Base-by-base conservation (phyloP, 2,888 invertebrate genomes). In the Dugesia japonica region DNA sequence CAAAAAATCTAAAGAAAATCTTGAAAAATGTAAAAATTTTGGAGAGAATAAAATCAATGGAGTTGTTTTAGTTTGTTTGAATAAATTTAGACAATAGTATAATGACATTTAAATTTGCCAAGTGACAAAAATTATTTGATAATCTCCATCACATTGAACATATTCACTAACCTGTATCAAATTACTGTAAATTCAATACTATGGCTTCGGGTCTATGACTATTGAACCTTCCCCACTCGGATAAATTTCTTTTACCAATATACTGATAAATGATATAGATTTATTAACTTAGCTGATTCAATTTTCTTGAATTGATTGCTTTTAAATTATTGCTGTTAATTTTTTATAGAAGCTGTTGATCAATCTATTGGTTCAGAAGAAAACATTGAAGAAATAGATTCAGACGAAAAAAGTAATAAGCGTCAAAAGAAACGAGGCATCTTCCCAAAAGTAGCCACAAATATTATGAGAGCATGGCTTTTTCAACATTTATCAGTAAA, bases 401-500 rank as follows among this genome's bases (percentile, higher is more conserved):
- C 93, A 86, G 94, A 94, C 85, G 93, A 94, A 86, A 80, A 92
- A 86, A 92, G 92, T 83, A 93, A 93, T 88, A 95, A 94, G 88
- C 92, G 94, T 89, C 94, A 97, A 89, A 97, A 97, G 89, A 98
- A 98, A 87, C 88, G 98, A 84, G 98, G 98, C 85, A 98, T 98
- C 87, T 98, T 98, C 88, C 98, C 98, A 82, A 99, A 99, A 89
- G 94, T 95, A 83, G 98, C 98, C 85, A 98, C 98, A 85, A 99
- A 98, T 88, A 97, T 95, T 86, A 92, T 98, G 88, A 89, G 98
- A 88, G 95, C 97, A 88, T 98, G 98, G 98, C 91, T 98, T 83
- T 98, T 98, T 89, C 97, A 98, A 88, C 97, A 98, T 89, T 89
- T 98, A 89, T 97, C 97, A 91, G 98, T 98, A 87, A 91, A 92